Conservation (phyloP, 2,888 invertebrate species). For the Furcula furcula region DNA sequence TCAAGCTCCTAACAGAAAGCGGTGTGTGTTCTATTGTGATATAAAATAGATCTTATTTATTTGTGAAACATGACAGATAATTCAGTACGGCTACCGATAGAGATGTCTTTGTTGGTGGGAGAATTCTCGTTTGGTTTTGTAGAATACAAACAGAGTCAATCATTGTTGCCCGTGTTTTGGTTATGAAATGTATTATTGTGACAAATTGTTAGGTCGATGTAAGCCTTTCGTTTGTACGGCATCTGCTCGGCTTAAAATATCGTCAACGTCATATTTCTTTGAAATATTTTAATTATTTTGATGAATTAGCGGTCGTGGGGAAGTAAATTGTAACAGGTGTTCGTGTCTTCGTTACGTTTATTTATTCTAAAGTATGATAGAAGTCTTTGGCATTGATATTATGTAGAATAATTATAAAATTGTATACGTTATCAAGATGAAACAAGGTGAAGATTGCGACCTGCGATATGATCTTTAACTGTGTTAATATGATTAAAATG, state of each 20-base stretch:
- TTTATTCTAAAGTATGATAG: conserved; percentile 6
- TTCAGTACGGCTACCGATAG: conserved; percentile 72
- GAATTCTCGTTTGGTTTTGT: conserved; percentile 67
- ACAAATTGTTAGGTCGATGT: conserved; percentile 70
- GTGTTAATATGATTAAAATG: conserved; percentile 2
- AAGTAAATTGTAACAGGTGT: conserved; percentile 18
- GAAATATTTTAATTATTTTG: conserved; percentile 39
- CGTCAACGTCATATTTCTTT: conserved; percentile 42
- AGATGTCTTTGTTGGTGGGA: conserved; percentile 69
- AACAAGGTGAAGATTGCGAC: conserved; percentile 2
- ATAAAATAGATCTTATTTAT: conserved; percentile 74
- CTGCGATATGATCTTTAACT: conserved; percentile 1
- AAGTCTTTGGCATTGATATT: neutral
- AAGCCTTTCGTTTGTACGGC: conserved; percentile 62
- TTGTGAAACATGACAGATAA: conserved; percentile 75
- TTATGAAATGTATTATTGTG: conserved; percentile 76
- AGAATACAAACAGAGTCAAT: conserved; percentile 55
- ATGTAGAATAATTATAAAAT: neutral
- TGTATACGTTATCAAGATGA: conserved; percentile 1
- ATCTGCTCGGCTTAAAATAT: conserved; percentile 50
- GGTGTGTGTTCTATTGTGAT: conserved; percentile 65
- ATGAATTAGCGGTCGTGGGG: conserved; percentile 27
- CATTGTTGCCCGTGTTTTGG: conserved; percentile 69
- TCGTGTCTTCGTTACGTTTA: conserved; percentile 11
- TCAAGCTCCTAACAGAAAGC: conserved; percentile 53